These are phyloP conservation scores for Platycnemis pennipes DNA, from an alignment of 2,888 invertebrate species.

Conservation along the genomic window DNA sequence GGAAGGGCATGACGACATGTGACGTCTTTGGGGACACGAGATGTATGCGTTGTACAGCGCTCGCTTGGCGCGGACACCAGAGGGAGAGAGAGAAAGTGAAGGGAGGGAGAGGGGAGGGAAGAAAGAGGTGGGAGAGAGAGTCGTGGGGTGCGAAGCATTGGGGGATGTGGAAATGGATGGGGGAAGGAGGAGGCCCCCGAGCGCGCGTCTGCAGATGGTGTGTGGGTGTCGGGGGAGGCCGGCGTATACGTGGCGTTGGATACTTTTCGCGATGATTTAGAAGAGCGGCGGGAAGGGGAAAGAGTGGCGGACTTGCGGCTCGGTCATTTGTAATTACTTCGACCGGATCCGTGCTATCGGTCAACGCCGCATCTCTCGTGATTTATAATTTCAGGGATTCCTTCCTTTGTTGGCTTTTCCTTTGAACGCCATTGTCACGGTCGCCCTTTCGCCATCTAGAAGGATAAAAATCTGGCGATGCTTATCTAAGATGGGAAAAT, in stretches of 20 bases:
- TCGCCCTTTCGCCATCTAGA: slow-evolving; percentile 2
- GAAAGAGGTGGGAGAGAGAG: not conserved
- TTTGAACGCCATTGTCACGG: not conserved
- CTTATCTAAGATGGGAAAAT: slow-evolving; percentile 20
- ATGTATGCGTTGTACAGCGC: not conserved
- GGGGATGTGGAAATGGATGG: not conserved
- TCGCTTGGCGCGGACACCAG: not conserved
- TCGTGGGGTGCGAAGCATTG: not conserved
- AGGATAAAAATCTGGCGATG: slow-evolving; percentile 58
- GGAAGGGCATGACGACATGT: not conserved
- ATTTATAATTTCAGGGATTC: slow-evolving; percentile 27
- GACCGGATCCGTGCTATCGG: slow-evolving; percentile 60
- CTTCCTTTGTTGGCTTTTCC: not conserved
- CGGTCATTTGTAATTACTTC: slow-evolving; percentile 57
- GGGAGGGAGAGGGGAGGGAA: not conserved
- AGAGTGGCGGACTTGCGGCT: not conserved
- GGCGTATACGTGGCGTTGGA: not conserved
- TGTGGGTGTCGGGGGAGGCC: not conserved
- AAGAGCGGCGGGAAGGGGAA: not conserved
- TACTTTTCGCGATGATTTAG: slow-evolving; percentile 17
- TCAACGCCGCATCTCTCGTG: slow-evolving; percentile 37
- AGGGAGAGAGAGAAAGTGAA: not conserved
- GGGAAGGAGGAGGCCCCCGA: not conserved
- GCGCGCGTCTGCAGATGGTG: not conserved
- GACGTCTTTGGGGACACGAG: slow-evolving; percentile 15